These are phyloP conservation scores for Otolemur garnettii DNA, from an alignment of 2,113 vertebrate species.

Conservation along the genomic window DNA sequence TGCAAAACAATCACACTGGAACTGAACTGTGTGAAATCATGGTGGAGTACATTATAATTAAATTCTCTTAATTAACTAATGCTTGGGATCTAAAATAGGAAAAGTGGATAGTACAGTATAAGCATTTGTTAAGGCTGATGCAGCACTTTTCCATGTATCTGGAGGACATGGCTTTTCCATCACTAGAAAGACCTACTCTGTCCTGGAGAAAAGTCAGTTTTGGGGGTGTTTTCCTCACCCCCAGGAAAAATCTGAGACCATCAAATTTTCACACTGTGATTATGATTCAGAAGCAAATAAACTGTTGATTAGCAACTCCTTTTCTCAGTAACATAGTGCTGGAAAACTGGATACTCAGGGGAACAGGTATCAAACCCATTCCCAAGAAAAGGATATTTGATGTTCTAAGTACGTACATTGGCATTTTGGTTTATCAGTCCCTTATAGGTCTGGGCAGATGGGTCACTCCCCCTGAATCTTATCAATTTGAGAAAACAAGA, in stretches of 20 bases:
- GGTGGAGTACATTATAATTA: not conserved
- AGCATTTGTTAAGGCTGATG: not conserved
- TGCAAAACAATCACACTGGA: not conserved
- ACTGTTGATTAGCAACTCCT: conserved; percentile 11
- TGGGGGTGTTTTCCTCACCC: not conserved
- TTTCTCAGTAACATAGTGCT: not conserved
- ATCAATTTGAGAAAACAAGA: not conserved
- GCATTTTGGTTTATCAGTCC: not conserved
- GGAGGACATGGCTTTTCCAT: not conserved
- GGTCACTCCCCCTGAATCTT: not conserved
- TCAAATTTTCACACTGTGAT: not conserved
- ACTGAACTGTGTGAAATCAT: not conserved
- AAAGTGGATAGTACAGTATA: not conserved
- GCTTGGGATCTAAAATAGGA: not conserved
- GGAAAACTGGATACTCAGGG: not conserved
- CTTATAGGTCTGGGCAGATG: not conserved
- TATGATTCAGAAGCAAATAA: not conserved
- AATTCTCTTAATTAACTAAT: not conserved
- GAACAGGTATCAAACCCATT: not conserved
- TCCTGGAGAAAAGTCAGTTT: not conserved
- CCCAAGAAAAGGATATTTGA: not conserved
- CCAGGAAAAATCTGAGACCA: not conserved
- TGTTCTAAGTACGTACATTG: not conserved
- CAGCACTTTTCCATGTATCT: not conserved
- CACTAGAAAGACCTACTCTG: not conserved